These are phyloP conservation scores for Seladonia tumulorum DNA, from an alignment of 2,888 invertebrate species.

Conservation along the genomic window DNA sequence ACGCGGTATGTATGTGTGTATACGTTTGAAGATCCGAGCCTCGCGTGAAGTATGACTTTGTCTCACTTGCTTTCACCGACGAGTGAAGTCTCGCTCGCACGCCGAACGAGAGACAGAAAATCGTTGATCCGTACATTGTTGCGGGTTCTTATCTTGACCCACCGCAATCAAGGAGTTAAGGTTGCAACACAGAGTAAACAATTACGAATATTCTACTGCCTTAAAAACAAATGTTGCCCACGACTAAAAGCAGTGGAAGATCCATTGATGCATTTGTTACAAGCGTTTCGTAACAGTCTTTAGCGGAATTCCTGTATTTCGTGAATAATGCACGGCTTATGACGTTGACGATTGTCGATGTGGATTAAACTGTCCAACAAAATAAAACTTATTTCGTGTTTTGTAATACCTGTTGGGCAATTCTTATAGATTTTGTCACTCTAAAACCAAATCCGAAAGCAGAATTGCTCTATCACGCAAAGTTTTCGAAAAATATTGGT, in stretches of 20 bases:
- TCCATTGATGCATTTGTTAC: not conserved
- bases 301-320: not conserved
- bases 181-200: not conserved
- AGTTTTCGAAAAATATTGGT: no score
- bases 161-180: not conserved
- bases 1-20: not conserved
- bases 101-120: not conserved
- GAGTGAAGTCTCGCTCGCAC: not conserved
- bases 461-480: no score
- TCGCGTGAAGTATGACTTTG: not conserved
- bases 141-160: not conserved
- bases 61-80: not conserved
- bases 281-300: not conserved
- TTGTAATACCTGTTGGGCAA: no score
- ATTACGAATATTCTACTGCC: not conserved
- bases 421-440: no score
- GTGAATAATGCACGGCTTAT: not conserved
- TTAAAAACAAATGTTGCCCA: not conserved
- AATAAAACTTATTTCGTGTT: no score
- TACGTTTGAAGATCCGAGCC: not conserved
- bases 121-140: conserved; percentile 3
- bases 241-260: not conserved
- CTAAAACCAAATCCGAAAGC: no score
- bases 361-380: no score
- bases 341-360: not conserved